These are phyloP conservation scores for Elmis aenea DNA, from an alignment of 2,888 invertebrate species.

Conservation along the genomic window DNA sequence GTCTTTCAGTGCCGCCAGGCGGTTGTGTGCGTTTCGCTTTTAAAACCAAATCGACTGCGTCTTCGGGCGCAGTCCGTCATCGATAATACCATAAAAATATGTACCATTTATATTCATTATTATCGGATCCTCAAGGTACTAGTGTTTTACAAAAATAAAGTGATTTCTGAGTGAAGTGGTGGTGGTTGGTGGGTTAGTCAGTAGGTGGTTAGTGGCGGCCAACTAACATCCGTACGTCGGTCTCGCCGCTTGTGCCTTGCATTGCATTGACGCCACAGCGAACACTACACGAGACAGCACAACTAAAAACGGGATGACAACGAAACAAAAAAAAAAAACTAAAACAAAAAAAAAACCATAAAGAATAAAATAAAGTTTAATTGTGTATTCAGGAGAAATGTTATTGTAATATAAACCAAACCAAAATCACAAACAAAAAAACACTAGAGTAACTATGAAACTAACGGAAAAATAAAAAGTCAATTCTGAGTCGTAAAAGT, in stretches of 20 bases:
- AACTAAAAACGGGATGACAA: slow-evolving; percentile 25
- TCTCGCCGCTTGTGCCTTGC: slow-evolving; percentile 29
- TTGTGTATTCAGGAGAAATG: slow-evolving; percentile 26
- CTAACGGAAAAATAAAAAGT: slow-evolving; percentile 26
- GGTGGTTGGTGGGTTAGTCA: slow-evolving; percentile 44
- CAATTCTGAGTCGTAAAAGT: too few relatives aligned
- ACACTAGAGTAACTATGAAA: slow-evolving; percentile 24
- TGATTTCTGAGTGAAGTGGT: slow-evolving; percentile 38
- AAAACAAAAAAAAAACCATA: slow-evolving; percentile 27
- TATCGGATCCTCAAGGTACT: slow-evolving; percentile 38
- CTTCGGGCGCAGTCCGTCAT: slow-evolving; percentile 16
- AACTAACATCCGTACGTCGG: slow-evolving; percentile 13
- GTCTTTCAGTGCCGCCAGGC: slow-evolving; percentile 38
- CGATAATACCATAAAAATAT: slow-evolving; percentile 19
- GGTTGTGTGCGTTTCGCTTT: slow-evolving; percentile 38
- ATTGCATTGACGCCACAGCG: slow-evolving; percentile 34
- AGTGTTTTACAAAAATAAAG: slow-evolving; percentile 41
- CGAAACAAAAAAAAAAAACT: slow-evolving; percentile 27
- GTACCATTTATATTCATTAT: slow-evolving; percentile 31
- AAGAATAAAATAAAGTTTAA: slow-evolving; percentile 34
- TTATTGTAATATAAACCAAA: slow-evolving; percentile 35
- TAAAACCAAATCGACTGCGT: slow-evolving; percentile 24
- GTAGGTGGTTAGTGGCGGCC: slow-evolving; percentile 34
- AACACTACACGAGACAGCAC: slow-evolving; percentile 42
- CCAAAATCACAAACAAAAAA: slow-evolving; percentile 28